phyloP scores from a whole-genome alignment of 1,140 invertebrate species.

The Saccostrea cuccullata region DNA sequence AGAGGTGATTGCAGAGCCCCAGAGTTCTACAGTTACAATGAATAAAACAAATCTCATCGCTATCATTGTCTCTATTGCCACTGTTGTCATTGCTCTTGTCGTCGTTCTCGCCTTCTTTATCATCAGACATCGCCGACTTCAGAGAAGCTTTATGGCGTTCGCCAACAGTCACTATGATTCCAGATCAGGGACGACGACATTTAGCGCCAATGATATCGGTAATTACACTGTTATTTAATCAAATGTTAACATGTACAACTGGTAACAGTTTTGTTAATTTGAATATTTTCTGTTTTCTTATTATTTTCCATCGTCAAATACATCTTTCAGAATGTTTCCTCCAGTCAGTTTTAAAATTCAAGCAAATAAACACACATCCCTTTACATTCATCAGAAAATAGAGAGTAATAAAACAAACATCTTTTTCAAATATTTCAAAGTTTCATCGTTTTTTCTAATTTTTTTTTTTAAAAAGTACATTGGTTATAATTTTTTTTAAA shows the following conservation, averaged over 20 bases:
- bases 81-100: conserved; percentile 81
- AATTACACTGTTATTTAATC: neutral
- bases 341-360: too few relatives aligned
- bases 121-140: conserved; percentile 86
- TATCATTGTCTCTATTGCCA: conserved; percentile 79
- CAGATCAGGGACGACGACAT: conserved; percentile 90
- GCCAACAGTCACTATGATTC: conserved; percentile 92
- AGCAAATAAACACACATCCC: too few relatives aligned
- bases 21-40: conserved; percentile 36
- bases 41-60: conserved; percentile 74
- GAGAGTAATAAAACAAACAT: too few relatives aligned
- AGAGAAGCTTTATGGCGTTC: conserved; percentile 89
- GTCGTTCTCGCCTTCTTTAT: conserved; percentile 84
- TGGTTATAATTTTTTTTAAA: too few relatives aligned
- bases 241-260: too few relatives aligned
- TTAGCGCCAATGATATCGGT: conserved; percentile 82
- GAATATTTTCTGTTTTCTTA: too few relatives aligned
- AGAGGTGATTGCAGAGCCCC: neutral
- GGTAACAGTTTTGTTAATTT: too few relatives aligned
- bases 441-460: too few relatives aligned
- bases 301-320: neutral
- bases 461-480: too few relatives aligned
- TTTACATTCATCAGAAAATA: too few relatives aligned
- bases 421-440: too few relatives aligned
- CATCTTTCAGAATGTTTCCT: too few relatives aligned